Base-by-base conservation (phyloP, 2,797 vertebrate genomes). In the Catostomus latipinnis region DNA sequence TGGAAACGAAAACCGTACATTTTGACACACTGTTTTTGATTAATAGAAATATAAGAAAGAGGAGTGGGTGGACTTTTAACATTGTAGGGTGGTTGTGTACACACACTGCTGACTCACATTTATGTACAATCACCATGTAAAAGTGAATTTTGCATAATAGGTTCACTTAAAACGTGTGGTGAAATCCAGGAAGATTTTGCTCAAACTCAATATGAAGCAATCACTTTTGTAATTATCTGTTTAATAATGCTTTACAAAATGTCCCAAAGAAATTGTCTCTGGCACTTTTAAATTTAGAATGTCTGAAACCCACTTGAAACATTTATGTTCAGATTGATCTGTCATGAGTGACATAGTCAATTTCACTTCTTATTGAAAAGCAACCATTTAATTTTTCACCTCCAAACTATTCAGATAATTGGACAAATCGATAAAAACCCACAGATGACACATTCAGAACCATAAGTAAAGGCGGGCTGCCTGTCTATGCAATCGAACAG, bases 311-410 rank as follows among this genome's bases (percentile, higher is more conserved):
- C 8, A 8, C 46, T 9, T 72, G 58, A 74, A 68, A 78, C 53
- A 74, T 73, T 72, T 81, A 75, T 76, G 57, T 56, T 58, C 0
- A 12, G 65, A 82, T 81, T 83, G 80, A 86, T 86, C 80, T 74
- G 63, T 65, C 52, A 67, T 45, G 34, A 34, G 34, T 34, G 75
- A 76, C 78, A 58, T 45, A 60, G 48, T 63, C 43, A 65, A 53
- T 73, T 73, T 50, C 45, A 71, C 46, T 63, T 67, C 13, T 71
- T 80, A 75, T 54, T 78, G 67, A 54, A 45, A 14, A 62, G 65
- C 54, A 58, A 74, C 82, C 74, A 81, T 77, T 83, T 77, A 71
- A 81, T 84, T 78, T 34, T 69, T 71, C 50, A 50, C 53, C 53
- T 54, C 71, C 56, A 49, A 65, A 73, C 71, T 66, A 53, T 66